Conservation (phyloP, 1,140 invertebrate genomes). For the Camponotus vicinus region DNA sequence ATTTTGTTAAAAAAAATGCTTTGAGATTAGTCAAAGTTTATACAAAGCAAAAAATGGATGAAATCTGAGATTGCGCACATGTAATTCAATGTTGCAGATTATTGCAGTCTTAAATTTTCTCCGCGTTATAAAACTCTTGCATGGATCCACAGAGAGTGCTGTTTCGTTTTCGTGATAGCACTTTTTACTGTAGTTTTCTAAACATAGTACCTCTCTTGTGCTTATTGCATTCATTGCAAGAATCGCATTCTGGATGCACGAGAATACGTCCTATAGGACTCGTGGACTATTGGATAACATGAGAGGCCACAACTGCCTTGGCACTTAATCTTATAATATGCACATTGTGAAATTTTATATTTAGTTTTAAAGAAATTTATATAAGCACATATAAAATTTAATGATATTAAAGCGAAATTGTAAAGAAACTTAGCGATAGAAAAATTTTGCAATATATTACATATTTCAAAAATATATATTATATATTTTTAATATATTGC, state of each 20-base stretch:
- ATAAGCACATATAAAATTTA: background rate
- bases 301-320: constrained; percentile 33
- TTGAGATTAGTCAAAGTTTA: background rate
- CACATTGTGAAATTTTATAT: background rate
- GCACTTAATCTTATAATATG: constrained; percentile 17
- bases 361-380: background rate
- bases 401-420: background rate
- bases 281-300: constrained; percentile 44
- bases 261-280: constrained; percentile 48
- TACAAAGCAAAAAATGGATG: background rate
- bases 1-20: background rate
- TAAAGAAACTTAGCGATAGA: background rate
- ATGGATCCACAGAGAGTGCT: constrained; percentile 14
- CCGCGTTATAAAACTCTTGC: constrained; percentile 3
- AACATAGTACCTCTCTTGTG: constrained; percentile 33
- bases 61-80: background rate
- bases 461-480: background rate
- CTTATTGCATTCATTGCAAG: constrained; percentile 53
- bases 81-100: constrained; percentile 22
- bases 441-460: background rate
- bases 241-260: constrained; percentile 40
- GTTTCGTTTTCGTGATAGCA: constrained; percentile 26
- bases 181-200: constrained; percentile 27
- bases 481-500: background rate
- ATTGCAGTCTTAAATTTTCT: constrained; percentile 20